Percentiles rank a stretch among this genome's conserved stretches.
Conservation (phyloP, 2,888 invertebrate genomes). For the Protula sp. region DNA sequence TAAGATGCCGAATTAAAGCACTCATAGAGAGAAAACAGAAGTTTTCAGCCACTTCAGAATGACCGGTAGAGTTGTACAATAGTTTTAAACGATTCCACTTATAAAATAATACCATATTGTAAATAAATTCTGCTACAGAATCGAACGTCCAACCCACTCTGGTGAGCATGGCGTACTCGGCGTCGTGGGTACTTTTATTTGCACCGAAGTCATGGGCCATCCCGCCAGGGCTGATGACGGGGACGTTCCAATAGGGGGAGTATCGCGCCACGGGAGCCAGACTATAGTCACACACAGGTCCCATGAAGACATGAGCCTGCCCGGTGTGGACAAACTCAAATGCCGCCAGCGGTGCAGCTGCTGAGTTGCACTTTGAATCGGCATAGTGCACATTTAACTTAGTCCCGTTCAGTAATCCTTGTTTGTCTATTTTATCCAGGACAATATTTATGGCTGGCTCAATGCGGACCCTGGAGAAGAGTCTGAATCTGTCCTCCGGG, state of each 20-base stretch:
- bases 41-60: constrained; percentile 7
- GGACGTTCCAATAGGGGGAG: constrained; percentile 86
- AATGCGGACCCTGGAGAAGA: not conserved
- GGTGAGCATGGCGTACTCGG: constrained; percentile 65
- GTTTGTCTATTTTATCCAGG: not conserved
- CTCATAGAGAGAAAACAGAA: constrained; percentile 25
- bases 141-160: constrained; percentile 31
- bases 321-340: constrained; percentile 32
- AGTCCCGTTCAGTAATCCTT: constrained; percentile 10
- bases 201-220: constrained; percentile 43
- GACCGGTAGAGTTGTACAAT: constrained; percentile 1
- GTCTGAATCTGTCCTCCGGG: too few relatives aligned
- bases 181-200: constrained; percentile 53
- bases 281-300: constrained; percentile 59
- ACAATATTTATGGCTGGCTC: not conserved
- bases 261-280: constrained; percentile 82
- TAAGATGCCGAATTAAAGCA: constrained; percentile 12
- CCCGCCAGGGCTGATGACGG: constrained; percentile 68
- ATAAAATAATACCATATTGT: constrained; percentile 16
- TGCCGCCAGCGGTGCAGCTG: constrained; percentile 32
- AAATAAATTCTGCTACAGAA: constrained; percentile 10
- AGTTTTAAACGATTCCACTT: constrained; percentile 66
- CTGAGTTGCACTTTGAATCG: constrained; percentile 23
- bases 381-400: constrained; percentile 13
- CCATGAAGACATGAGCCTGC: constrained; percentile 36